These are phyloP conservation scores for Eumerus sabulonum DNA, from an alignment of 2,888 invertebrate genomes.

Conservation along the genomic window DNA sequence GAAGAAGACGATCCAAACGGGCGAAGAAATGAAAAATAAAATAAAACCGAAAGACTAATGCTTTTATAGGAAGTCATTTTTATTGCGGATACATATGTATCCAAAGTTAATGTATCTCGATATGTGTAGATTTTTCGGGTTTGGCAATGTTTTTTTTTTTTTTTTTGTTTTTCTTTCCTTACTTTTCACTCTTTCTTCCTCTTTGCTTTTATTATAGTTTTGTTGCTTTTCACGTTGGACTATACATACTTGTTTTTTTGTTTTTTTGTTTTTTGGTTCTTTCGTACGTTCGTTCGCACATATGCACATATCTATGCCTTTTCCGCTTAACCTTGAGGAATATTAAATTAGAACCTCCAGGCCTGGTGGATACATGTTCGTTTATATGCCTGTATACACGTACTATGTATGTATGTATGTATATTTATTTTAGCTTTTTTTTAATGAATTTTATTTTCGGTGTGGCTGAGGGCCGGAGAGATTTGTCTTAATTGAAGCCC, in stretches of 20 bases:
- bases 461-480: constrained; percentile 37
- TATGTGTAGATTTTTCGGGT: constrained; percentile 39
- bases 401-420: constrained; percentile 9
- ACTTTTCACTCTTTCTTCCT: too few species aligned
- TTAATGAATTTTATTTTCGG: constrained; percentile 19
- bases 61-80: constrained; percentile 66
- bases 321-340: constrained; percentile 65
- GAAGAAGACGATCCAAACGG: constrained; percentile 12
- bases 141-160: constrained; percentile 32
- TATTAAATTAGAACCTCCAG: constrained; percentile 64
- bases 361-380: constrained; percentile 53
- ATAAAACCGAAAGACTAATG: constrained; percentile 48
- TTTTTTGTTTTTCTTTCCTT: not conserved
- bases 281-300: too few species aligned
- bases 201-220: constrained; percentile 4
- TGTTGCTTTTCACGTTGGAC: constrained; percentile 15
- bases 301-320: too few species aligned
- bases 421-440: constrained; percentile 3
- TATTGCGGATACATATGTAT: constrained; percentile 54
- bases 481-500: constrained; percentile 16
- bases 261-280: constrained; percentile 11
- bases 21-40: constrained; percentile 27
- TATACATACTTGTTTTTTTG: constrained; percentile 25
- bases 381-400: too few species aligned
- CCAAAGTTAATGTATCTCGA: constrained; percentile 43